A percentile compares a stretch with the other conserved stretches of the same genome.
Evolutionary conservation across 1,140 invertebrate species (phyloP).

Genomic region (Mylabris phalerata): DNA sequence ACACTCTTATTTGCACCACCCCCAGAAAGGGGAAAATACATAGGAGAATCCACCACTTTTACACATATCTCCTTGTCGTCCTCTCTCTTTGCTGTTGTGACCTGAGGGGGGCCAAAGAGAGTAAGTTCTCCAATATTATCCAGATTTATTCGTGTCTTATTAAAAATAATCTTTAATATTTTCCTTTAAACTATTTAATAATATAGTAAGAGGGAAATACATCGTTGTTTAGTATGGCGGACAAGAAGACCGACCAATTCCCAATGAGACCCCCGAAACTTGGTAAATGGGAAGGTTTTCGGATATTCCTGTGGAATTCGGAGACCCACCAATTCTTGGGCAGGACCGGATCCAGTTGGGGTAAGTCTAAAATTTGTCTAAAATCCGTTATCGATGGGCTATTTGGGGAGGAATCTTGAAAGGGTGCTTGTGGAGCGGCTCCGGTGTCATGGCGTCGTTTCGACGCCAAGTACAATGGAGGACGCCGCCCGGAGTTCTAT

Average conservation of each 20-base stretch:
- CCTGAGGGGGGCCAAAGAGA: no score
- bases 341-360: slow-evolving; percentile 82
- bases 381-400: slow-evolving; percentile 1
- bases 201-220: no score
- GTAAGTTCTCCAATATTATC: no score
- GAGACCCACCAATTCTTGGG: slow-evolving; percentile 83
- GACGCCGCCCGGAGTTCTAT: slow-evolving; percentile 23
- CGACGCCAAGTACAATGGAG: slow-evolving; percentile 14
- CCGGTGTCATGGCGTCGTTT: slow-evolving; percentile 20
- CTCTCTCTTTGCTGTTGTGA: no score
- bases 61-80: no score
- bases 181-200: no score
- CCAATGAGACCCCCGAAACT: slow-evolving; percentile 72
- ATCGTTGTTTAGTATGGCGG: slow-evolving; percentile 50
- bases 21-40: no score
- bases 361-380: slow-evolving; percentile 53
- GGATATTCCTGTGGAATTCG: slow-evolving; percentile 78
- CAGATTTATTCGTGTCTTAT: no score
- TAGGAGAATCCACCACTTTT: no score
- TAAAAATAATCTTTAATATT: no score
- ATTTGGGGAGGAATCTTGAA: not conserved
- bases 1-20: no score
- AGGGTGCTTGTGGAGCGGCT: not conserved
- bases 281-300: slow-evolving; percentile 79
- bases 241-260: slow-evolving; percentile 70